phyloP scores from a whole-genome alignment of 2,797 vertebrate species.

The Paedocypris micromegethes region DNA sequence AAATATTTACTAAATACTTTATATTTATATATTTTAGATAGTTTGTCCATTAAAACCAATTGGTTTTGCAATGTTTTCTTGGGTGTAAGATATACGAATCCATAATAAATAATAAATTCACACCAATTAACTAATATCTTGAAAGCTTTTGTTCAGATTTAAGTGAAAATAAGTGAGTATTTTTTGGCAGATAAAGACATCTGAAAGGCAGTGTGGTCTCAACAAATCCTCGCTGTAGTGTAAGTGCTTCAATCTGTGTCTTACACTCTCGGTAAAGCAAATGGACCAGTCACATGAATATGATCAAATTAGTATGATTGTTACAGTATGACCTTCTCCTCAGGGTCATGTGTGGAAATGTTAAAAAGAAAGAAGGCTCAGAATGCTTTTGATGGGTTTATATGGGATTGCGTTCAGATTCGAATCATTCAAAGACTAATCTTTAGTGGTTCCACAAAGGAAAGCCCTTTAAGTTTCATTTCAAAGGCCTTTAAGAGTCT shows the following conservation, averaged over 20 bases:
- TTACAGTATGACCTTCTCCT: constrained; percentile 22
- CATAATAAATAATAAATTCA: too few species aligned
- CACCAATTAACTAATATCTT: too few species aligned
- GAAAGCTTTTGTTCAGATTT: too few species aligned
- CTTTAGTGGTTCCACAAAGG: background rate
- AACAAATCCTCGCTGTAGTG: background rate
- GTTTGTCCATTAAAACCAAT: too few species aligned
- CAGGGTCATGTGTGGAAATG: constrained; percentile 2
- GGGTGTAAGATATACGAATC: too few species aligned
- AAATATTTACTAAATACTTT: too few species aligned
- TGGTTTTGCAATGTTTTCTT: too few species aligned
- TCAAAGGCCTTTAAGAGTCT: constrained; percentile 2
- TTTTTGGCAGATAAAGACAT: too few species aligned
- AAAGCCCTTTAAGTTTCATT: background rate
- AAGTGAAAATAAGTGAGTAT: too few species aligned
- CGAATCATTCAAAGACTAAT: constrained; percentile 21
- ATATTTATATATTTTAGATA: too few species aligned
- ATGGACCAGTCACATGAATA: constrained; percentile 3
- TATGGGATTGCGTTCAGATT: constrained; percentile 5
- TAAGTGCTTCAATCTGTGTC: background rate
- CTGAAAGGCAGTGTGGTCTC: background rate
- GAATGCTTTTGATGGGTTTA: constrained; percentile 28
- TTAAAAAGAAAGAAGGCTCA: constrained; percentile 14
- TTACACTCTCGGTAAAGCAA: constrained; percentile 10
- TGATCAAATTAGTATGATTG: constrained; percentile 5